Evolutionary conservation across 2,888 invertebrate species (phyloP).

Genomic region (Ochropacha duplaris): DNA sequence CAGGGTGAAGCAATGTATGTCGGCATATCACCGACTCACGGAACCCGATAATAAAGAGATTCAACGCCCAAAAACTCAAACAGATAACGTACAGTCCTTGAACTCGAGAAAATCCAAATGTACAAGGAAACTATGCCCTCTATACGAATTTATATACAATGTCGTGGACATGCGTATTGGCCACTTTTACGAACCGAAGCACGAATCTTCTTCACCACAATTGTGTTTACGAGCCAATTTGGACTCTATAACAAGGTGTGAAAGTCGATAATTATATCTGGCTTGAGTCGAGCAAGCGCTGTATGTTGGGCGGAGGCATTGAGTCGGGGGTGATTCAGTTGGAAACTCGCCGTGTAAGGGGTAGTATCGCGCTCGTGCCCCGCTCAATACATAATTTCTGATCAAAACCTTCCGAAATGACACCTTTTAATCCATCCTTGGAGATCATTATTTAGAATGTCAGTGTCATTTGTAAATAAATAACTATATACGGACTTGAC

Average conservation of each 20-base stretch:
- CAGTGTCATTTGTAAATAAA: slow-evolving; percentile 38
- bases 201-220: slow-evolving; percentile 75
- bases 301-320: slow-evolving; percentile 81
- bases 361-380: slow-evolving; percentile 65
- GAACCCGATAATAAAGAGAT: slow-evolving; percentile 47
- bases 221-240: slow-evolving; percentile 36
- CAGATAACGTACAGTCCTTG: slow-evolving; percentile 76
- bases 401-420: slow-evolving; percentile 73
- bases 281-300: slow-evolving; percentile 71
- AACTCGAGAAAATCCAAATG: slow-evolving; percentile 78
- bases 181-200: slow-evolving; percentile 73
- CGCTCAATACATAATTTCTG: slow-evolving; percentile 65
- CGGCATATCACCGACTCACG: slow-evolving; percentile 35
- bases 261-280: slow-evolving; percentile 42
- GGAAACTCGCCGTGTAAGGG: slow-evolving; percentile 72
- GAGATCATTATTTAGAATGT: slow-evolving; percentile 48
- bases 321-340: slow-evolving; percentile 80
- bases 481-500: slow-evolving; percentile 20
- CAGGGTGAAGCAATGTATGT: slow-evolving; percentile 10
- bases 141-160: slow-evolving; percentile 74
- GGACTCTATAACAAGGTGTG: slow-evolving; percentile 32
- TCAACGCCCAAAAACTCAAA: slow-evolving; percentile 61
- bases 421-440: slow-evolving; percentile 55
- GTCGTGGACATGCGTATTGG: slow-evolving; percentile 82
- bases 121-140: slow-evolving; percentile 77